These are phyloP conservation scores for Centropus unirufus DNA, from an alignment of 2,113 vertebrate species.

Conservation along the genomic window DNA sequence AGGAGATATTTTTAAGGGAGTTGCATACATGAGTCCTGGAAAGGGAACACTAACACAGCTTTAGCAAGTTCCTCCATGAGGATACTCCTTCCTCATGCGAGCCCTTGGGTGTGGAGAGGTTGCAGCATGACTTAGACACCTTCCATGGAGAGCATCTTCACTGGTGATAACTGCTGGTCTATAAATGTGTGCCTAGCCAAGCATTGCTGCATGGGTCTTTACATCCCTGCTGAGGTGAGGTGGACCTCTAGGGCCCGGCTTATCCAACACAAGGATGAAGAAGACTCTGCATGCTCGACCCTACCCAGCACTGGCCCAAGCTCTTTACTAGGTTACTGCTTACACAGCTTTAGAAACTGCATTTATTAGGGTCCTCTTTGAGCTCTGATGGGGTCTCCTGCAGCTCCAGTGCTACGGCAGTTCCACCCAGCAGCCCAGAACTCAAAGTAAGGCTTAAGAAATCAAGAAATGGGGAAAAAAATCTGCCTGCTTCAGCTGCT, in stretches of 20 bases:
- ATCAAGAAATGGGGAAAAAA: neutral
- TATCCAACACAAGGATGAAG: neutral
- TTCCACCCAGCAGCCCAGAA: neutral
- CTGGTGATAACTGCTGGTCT: neutral
- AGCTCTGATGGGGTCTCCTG: neutral
- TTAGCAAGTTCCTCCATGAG: neutral
- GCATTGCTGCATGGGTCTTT: accelerated
- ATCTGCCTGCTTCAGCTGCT: accelerated
- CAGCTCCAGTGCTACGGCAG: neutral
- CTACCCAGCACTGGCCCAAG: neutral
- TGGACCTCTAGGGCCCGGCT: neutral
- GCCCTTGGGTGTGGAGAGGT: neutral
- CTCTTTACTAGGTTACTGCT: neutral
- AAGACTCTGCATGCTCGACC: neutral
- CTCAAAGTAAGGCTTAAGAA: neutral
- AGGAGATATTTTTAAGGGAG: slow-evolving; percentile 22
- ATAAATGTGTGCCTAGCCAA: neutral
- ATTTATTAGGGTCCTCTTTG: neutral
- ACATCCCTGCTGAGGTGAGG: neutral
- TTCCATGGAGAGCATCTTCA: accelerated
- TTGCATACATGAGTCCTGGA: accelerated
- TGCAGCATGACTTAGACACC: neutral
- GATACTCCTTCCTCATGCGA: neutral
- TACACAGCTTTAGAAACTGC: neutral
- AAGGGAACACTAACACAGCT: neutral